Conservation (phyloP, 2,888 invertebrate species). For the Atethmia centrago region DNA sequence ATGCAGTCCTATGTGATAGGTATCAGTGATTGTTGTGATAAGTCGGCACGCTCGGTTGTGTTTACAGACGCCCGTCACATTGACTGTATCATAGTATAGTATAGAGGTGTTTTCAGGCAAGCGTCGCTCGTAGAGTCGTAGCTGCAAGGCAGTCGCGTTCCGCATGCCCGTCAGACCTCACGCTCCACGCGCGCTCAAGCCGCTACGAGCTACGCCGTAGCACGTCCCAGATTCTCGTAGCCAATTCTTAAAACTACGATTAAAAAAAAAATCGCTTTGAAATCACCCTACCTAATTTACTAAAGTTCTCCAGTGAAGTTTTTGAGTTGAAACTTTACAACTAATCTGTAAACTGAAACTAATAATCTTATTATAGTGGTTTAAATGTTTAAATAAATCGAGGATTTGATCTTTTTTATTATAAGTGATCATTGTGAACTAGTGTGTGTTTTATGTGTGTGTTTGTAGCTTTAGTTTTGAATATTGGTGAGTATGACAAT, state of each 20-base stretch:
- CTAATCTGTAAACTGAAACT: slow-evolving; percentile 56
- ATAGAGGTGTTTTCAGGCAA: slow-evolving; percentile 65
- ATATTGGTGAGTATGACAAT: slow-evolving; percentile 65
- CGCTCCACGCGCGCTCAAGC: slow-evolving; percentile 66
- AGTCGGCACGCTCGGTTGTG: slow-evolving; percentile 72
- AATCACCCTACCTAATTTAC: slow-evolving; percentile 1
- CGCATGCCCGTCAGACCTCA: slow-evolving; percentile 72
- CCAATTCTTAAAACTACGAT: slow-evolving; percentile 15
- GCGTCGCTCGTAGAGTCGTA: slow-evolving; percentile 64
- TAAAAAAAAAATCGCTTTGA: neutral
- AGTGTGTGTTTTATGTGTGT: slow-evolving; percentile 52
- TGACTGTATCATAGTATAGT: slow-evolving; percentile 41
- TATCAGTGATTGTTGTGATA: slow-evolving; percentile 76
- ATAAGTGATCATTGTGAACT: slow-evolving; percentile 65
- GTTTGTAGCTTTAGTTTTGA: slow-evolving; percentile 39
- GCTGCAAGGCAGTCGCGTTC: slow-evolving; percentile 77
- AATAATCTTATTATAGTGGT: slow-evolving; percentile 54
- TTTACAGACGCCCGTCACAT: slow-evolving; percentile 73
- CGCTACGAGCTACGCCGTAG: slow-evolving; percentile 78
- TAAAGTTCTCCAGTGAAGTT: slow-evolving; percentile 35
- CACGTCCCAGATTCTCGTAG: slow-evolving; percentile 53
- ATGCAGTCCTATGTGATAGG: slow-evolving; percentile 71
- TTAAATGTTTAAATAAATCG: slow-evolving; percentile 68
- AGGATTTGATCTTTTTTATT: slow-evolving; percentile 48
- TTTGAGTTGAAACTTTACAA: slow-evolving; percentile 26